phyloP scores from a whole-genome alignment of 2,113 vertebrate species.

The Epinephelus lanceolatus region DNA sequence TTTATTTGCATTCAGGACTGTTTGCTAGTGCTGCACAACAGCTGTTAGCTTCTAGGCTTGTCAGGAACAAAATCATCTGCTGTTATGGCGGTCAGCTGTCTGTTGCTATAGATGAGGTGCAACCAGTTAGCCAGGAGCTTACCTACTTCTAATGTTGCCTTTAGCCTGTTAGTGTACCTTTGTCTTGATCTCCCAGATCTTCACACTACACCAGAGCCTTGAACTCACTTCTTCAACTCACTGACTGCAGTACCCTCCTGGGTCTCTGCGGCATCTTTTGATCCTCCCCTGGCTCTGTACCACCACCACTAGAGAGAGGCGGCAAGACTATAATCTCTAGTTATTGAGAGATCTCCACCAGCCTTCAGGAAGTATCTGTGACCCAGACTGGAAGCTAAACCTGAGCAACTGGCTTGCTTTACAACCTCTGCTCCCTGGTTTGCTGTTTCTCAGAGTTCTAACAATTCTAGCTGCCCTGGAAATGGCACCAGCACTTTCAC shows the following conservation, averaged over 20 bases:
- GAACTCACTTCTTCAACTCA: neutral
- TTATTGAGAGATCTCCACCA: slow-evolving; percentile 17
- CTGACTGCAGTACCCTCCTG: neutral
- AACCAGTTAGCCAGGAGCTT: neutral
- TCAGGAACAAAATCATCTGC: neutral
- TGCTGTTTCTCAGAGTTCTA: slow-evolving; percentile 8
- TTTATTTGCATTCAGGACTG: neutral
- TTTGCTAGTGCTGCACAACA: neutral
- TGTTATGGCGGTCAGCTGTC: neutral
- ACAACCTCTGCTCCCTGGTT: neutral
- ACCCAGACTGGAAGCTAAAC: neutral
- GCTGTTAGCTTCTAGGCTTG: neutral
- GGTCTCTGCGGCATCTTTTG: slow-evolving; percentile 23
- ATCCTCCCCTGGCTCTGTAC: neutral
- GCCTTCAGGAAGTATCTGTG: slow-evolving; percentile 13
- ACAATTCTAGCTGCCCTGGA: neutral
- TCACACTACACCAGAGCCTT: neutral
- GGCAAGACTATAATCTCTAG: neutral
- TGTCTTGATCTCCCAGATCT: neutral
- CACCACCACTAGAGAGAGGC: neutral
- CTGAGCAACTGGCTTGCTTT: slow-evolving; percentile 4
- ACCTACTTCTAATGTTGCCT: neutral
- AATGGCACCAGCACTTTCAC: neutral
- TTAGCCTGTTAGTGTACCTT: neutral
- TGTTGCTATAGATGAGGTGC: neutral